Evolutionary conservation across 2,113 vertebrate species (phyloP), one percentile per base, ranked within the genome.

Genomic region (Serinus canaria): DNA sequence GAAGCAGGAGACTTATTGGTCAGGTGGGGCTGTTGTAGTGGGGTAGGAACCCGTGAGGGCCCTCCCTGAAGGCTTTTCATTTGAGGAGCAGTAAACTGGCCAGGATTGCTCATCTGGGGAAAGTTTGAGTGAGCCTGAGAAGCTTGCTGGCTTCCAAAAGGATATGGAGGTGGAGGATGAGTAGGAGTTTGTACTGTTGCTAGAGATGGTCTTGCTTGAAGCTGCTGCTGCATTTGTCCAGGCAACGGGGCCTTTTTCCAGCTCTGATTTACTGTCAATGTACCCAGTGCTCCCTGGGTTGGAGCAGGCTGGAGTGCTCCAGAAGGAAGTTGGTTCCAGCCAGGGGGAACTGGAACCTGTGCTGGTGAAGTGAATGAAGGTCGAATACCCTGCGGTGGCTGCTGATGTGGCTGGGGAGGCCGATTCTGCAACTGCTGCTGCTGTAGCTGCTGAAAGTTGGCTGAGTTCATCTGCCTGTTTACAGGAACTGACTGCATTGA

Each of bases 131-230:
- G 98, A 97, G 98, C 98, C 94, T 99, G 99, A 80, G 99, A 98
- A 90, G 99, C 98, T 97, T 99, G 99, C 94, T 99, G 99, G 97
- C 99, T 99, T 96, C 99, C 99, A 96, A 99, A 99, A 55, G 99
- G 99, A 90, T 99, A 99, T 56, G 99, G 99, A 87, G 99, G 99
- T 47, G 99, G 99, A 91, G 99, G 99, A 91, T 99, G 99, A 96
- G 98, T 98, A 78, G 99, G 99, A 86, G 99, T 99, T 97, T 99
- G 99, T 86, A 99, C 98, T 92, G 99, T 98, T 87, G 98, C 98
- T 97, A 99, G 98, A 82, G 99, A 98, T 64, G 99, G 99, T 63
- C 99, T 99, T 91, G 98, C 96, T 97, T 98, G 98, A 83, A 98
- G 98, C 67, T 98, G 98, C 94, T 98, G 97, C 74, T 98, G 98